Percentiles rank a stretch among this genome's conserved stretches.
These are phyloP conservation scores for Bombycilla garrulus DNA, from an alignment of 2,113 vertebrate species.

Conservation along the genomic window DNA sequence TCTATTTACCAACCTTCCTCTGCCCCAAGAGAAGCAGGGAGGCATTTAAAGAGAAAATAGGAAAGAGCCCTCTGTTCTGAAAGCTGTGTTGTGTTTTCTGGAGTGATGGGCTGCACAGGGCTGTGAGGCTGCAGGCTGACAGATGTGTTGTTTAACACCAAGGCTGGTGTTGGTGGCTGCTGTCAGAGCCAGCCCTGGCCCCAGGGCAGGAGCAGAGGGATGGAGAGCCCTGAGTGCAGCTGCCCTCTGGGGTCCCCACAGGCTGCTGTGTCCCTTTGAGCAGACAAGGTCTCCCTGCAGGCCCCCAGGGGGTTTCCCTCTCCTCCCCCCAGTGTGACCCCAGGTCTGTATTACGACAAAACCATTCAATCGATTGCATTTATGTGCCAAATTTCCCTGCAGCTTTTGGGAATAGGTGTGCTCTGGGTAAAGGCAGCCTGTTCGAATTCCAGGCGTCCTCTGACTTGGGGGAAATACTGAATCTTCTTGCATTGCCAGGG, in stretches of 20 bases:
- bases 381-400: not conserved
- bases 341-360: not conserved
- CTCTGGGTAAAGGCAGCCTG: not conserved
- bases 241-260: fast-evolving
- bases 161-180: not conserved
- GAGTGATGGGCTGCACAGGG: not conserved
- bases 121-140: not conserved
- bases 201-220: not conserved
- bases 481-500: not conserved
- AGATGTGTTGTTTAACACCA: not conserved
- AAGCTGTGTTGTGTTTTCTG: not conserved
- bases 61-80: not conserved
- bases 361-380: not conserved
- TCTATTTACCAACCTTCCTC: not conserved
- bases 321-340: fast-evolving
- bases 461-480: not conserved
- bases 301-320: not conserved
- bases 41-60: not conserved
- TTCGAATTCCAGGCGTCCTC: not conserved
- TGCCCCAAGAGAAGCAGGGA: not conserved
- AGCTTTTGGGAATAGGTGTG: not conserved
- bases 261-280: not conserved
- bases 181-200: not conserved
- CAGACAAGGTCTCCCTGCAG: not conserved
- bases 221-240: not conserved